phyloP scores from a whole-genome alignment of 2,888 invertebrate genomes.

The Apantesis nais region DNA sequence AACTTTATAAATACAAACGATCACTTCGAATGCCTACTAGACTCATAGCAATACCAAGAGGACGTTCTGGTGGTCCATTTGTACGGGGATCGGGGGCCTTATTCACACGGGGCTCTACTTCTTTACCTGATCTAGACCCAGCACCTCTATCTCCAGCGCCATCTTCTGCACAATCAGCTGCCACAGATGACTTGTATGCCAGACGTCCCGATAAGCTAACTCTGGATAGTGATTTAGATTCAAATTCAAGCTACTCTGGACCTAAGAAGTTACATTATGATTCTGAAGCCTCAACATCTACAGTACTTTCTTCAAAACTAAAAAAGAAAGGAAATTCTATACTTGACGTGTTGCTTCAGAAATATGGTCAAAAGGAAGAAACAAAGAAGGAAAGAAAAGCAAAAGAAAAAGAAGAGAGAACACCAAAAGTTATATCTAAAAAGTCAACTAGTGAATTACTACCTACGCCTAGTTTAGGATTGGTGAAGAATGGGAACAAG shows the following conservation, averaged over 20 bases:
- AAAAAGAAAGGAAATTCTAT: conserved; percentile 85
- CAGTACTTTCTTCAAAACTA: conserved; percentile 86
- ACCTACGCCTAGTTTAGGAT: conserved; percentile 87
- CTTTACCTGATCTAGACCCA: conserved; percentile 91
- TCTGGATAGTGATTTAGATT: conserved; percentile 88
- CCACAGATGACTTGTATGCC: conserved; percentile 84
- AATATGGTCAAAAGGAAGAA: conserved; percentile 87
- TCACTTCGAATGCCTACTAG: conserved; percentile 93
- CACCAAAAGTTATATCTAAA: conserved; percentile 85
- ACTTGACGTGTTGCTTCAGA: conserved; percentile 88
- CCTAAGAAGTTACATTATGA: conserved; percentile 86
- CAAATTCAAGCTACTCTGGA: conserved; percentile 87
- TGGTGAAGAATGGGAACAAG: conserved; percentile 72
- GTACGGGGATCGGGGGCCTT: conserved; percentile 65
- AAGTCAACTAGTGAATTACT: conserved; percentile 83
- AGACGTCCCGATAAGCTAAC: conserved; percentile 78
- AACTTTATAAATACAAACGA: conserved; percentile 92
- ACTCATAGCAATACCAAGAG: conserved; percentile 91
- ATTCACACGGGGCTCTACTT: conserved; percentile 89
- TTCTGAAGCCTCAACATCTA: conserved; percentile 89
- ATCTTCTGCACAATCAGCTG: conserved; percentile 86
- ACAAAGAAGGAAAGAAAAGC: conserved; percentile 76
- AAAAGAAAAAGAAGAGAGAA: conserved; percentile 84
- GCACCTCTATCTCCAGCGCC: conserved; percentile 89
- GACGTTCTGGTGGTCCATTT: conserved; percentile 85